Conservation (phyloP, 1,140 invertebrate genomes). For the Apis cerana region DNA sequence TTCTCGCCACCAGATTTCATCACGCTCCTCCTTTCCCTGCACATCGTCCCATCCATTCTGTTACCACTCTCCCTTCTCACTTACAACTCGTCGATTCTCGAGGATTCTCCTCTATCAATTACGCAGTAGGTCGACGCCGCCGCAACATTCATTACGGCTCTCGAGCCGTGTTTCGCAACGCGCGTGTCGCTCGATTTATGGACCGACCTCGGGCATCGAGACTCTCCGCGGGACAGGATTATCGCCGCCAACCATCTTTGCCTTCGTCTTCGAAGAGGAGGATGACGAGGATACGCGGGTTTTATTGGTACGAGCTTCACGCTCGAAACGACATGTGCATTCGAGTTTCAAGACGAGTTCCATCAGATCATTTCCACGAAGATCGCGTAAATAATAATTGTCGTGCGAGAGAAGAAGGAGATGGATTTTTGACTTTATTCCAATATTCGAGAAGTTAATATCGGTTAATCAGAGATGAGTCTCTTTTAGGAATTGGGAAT, state of each 20-base stretch:
- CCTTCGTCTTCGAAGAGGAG: neutral
- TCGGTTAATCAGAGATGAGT: no score
- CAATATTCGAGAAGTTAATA: no score
- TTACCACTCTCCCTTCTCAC: no score
- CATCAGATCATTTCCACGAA: constrained; percentile 13
- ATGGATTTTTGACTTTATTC: no score
- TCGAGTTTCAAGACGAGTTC: neutral
- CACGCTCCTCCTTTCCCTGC: no score
- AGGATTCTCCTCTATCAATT: constrained; percentile 60
- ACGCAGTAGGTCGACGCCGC: constrained; percentile 56
- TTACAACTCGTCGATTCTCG: no score
- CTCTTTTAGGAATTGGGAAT: no score
- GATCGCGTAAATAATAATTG: neutral
- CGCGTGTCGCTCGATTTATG: constrained; percentile 60
- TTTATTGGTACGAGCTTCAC: constrained; percentile 23
- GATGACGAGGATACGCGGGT: neutral
- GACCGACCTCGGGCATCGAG: constrained; percentile 37
- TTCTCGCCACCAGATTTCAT: no score
- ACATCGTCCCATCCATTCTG: no score
- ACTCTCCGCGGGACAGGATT: constrained; percentile 44
- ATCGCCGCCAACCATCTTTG: constrained; percentile 56
- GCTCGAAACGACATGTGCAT: neutral
- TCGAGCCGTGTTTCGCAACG: constrained; percentile 51
- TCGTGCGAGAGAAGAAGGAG: no score
- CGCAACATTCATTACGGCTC: constrained; percentile 58